Evolutionary conservation across 1,140 invertebrate species (phyloP), one percentile per base, ranked within the genome.

Genomic region (Saxidomus purpurata): DNA sequence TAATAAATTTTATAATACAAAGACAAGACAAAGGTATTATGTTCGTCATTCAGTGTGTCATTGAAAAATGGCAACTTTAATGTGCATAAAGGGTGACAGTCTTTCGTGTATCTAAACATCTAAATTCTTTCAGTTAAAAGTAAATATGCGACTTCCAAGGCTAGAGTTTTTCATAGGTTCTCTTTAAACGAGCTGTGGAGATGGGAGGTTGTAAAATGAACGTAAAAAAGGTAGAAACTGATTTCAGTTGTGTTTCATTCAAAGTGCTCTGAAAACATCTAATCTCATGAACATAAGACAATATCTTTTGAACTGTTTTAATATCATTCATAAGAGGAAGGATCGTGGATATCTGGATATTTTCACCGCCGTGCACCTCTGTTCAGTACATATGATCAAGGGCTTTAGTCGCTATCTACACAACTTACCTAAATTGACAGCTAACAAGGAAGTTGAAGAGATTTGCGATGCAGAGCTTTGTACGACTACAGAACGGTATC

Each of bases 311-410:
- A 49, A 43, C 13, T 79, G 74, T 79, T 79, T 25, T 17, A 19
- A 79, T 28, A 13, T 49, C 8, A 28, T 79, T 28, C 15, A 79
- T 11, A 22, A 2, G 11, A 17, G 34, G 43, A 43, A 43, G 15
- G 43, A 43, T 43, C 43, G 43, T 15, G n/a, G 8, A 17, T 22
- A 4, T 1, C 3, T 22, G 4, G 74, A 79, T 17, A 34, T 9
- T 47, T 49, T 79, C 49, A 47, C 49, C 40, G 74, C 49, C 28
- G 4, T 28, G 1, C 74, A 79, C 40, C 31, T 79, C 0, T 79
- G 74, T 55, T 47, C 40, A 49, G 40, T 43, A 9, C 74, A 79
- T 36, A 79, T 79, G 34, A 36, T 47, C n/a, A 19, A 74, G 40
- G 36, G 22, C n/a, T 74, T 74, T 25, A 74, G 17, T 38, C 13